These are phyloP conservation scores for Portunus trituberculatus DNA, from an alignment of 1,140 invertebrate species.

Conservation along the genomic window DNA sequence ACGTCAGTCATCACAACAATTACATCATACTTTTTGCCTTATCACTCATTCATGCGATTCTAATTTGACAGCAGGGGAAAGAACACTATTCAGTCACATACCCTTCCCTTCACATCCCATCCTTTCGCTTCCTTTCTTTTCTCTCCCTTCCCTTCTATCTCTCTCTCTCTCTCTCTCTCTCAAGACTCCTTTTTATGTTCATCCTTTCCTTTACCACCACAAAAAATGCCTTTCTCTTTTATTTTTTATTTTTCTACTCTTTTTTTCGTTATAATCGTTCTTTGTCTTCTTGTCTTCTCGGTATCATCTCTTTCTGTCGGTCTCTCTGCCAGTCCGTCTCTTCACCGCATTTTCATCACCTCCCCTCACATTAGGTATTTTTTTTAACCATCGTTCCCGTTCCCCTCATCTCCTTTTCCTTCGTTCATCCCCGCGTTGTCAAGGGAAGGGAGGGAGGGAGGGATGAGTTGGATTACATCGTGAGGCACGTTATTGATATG, in stretches of 20 bases:
- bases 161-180: not conserved
- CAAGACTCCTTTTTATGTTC: not conserved
- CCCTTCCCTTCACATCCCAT: not conserved
- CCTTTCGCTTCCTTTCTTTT: too few species aligned
- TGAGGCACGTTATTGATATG: not conserved
- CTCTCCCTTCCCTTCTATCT: not conserved
- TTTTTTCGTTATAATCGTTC: not conserved
- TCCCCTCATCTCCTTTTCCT: not conserved
- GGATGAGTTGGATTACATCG: not conserved
- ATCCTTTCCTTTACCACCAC: not conserved
- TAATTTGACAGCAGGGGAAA: not conserved
- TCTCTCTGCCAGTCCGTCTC: not conserved
- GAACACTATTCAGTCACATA: not conserved
- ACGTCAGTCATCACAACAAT: not conserved
- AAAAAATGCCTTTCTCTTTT: not conserved
- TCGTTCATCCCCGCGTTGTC: not conserved
- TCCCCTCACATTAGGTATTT: not conserved
- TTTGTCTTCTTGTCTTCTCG: not conserved
- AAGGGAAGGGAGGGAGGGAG: not conserved
- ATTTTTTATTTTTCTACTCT: not conserved
- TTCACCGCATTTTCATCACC: not conserved
- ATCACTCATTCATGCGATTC: not conserved
- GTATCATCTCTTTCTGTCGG: not conserved
- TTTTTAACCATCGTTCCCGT: not conserved
- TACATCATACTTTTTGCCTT: not conserved